Percentiles rank a stretch among this genome's conserved stretches.
Conservation (phyloP, 2,113 vertebrate species). For the Struthio camelus region DNA sequence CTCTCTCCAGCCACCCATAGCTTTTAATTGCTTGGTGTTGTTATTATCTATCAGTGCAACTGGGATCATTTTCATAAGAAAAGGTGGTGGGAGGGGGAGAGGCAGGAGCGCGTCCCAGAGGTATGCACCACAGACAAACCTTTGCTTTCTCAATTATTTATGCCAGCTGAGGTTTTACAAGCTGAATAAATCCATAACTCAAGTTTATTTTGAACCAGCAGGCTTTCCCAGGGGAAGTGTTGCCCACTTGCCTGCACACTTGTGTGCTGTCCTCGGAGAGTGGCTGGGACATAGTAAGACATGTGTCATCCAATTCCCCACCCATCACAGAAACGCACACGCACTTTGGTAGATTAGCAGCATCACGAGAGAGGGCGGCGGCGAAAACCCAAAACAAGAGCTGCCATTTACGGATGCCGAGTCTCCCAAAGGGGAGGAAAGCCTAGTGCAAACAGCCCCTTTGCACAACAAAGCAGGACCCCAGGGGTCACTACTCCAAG, state of each 20-base stretch:
- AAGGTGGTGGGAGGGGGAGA: conserved; percentile 74
- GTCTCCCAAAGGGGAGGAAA: background rate
- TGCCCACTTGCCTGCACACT: conserved; percentile 76
- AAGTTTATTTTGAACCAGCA: conserved; percentile 80
- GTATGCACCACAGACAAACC: conserved; percentile 79
- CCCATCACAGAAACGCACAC: conserved; percentile 20
- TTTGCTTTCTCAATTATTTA: conserved; percentile 88
- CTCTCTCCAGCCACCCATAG: conserved; percentile 87
- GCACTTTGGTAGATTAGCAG: background rate
- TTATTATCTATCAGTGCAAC: conserved; percentile 89
- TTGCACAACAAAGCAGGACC: conserved; percentile 5
- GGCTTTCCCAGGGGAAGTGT: conserved; percentile 62
- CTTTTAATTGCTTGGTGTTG: conserved; percentile 94
- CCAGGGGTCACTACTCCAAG: accelerated
- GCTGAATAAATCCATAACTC: conserved; percentile 88
- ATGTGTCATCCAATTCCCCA: conserved; percentile 74
- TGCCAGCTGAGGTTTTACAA: conserved; percentile 86
- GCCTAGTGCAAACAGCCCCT: background rate
- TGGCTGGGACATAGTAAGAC: conserved; percentile 67
- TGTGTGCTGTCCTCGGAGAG: conserved; percentile 53
- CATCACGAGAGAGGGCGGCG: background rate
- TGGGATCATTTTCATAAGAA: conserved; percentile 88
- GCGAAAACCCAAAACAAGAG: background rate
- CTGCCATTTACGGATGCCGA: background rate
- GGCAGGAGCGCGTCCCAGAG: conserved; percentile 76